These are phyloP conservation scores for Lasius fuliginosus DNA, from an alignment of 2,888 invertebrate species.

Conservation along the genomic window DNA sequence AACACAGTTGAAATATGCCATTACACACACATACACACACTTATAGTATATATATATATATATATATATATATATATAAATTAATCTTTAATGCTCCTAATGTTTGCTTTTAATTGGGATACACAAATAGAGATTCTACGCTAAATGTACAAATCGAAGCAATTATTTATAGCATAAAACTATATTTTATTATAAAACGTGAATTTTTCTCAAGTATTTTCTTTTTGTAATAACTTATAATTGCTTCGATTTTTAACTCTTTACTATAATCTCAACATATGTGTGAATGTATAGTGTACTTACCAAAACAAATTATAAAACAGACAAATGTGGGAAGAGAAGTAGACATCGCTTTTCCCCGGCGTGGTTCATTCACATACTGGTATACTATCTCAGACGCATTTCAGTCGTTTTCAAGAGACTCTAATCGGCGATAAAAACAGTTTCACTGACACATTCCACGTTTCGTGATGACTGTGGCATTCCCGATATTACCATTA, in stretches of 20 bases:
- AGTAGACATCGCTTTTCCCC: conserved; percentile 83
- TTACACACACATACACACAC: background rate
- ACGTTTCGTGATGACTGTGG: conserved; percentile 16
- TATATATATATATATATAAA: background rate
- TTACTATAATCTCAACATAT: background rate
- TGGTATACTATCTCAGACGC: conserved; percentile 77
- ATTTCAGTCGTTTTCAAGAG: conserved; percentile 68
- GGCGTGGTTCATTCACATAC: conserved; percentile 79
- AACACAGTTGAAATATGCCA: background rate
- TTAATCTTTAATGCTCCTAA: background rate
- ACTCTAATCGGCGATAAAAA: conserved; percentile 27
- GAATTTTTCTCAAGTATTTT: background rate
- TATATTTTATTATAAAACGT: background rate
- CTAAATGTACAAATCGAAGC: background rate
- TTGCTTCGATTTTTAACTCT: background rate
- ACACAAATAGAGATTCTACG: background rate
- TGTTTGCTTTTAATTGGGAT: background rate
- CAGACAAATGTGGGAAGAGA: conserved; percentile 81
- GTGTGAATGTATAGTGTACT: conserved; percentile 62
- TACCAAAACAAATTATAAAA: conserved; percentile 85
- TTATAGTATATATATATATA: background rate
- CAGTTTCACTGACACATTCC: conserved; percentile 29
- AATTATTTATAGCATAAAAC: background rate
- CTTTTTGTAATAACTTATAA: background rate
- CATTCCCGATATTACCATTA: conserved; percentile 52